A percentile compares a stretch with the other conserved stretches of the same genome.
Conservation (phyloP, 2,797 vertebrate genomes). For the Carapus acus region DNA sequence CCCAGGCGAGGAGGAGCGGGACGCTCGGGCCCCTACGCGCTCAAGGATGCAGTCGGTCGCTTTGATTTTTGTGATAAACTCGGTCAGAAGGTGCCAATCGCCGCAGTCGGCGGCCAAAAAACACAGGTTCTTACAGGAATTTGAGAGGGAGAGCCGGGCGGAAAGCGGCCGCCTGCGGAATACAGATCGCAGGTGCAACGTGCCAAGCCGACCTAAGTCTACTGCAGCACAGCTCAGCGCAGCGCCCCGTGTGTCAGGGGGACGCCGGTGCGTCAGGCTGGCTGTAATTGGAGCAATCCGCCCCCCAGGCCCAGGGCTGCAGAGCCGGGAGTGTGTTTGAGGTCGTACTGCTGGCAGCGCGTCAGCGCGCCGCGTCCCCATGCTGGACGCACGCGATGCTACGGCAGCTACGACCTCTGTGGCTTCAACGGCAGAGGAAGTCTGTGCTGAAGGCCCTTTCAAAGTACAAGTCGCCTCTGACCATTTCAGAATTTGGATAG, state of each 20-base stretch:
- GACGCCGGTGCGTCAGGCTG: constrained; percentile 63
- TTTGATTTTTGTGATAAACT: constrained; percentile 75
- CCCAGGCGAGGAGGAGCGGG: constrained; percentile 60
- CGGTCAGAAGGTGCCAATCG: constrained; percentile 67
- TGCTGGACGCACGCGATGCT: constrained; percentile 36
- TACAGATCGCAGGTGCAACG: constrained; percentile 68
- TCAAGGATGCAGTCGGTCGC: constrained; percentile 66
- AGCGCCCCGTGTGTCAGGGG: constrained; percentile 63
- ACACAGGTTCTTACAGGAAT: constrained; percentile 59
- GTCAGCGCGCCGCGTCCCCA: constrained; percentile 64
- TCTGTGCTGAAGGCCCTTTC: constrained; percentile 44
- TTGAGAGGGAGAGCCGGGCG: constrained; percentile 54
- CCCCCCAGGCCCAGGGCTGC: constrained; percentile 62
- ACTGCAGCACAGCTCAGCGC: constrained; percentile 65
- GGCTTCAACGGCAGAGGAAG: constrained; percentile 36
- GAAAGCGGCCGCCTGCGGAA: constrained; percentile 66
- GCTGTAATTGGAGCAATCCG: constrained; percentile 76
- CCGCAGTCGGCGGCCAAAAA: constrained; percentile 62
- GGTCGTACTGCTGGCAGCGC: constrained; percentile 66
- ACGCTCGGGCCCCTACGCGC: constrained; percentile 59
- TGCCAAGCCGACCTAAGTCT: constrained; percentile 64
- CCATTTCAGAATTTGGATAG: no score
- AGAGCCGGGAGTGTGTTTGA: constrained; percentile 64
- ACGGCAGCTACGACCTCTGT: constrained; percentile 39
- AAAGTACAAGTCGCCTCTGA: no score